phyloP scores from a whole-genome alignment of 2,888 invertebrate genomes.

The Trachelus troglodyta region DNA sequence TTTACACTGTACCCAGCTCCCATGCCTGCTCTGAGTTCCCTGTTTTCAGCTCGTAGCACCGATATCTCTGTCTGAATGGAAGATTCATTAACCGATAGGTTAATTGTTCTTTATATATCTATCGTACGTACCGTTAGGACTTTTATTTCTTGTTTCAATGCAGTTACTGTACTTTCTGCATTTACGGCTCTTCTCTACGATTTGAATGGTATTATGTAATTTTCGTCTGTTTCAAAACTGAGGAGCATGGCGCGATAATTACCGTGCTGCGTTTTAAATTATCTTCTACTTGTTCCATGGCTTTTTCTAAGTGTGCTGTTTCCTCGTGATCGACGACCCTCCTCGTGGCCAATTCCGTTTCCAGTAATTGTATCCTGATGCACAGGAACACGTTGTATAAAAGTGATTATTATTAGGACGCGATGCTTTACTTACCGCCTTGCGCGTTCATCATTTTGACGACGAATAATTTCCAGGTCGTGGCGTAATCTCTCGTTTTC shows the following conservation, averaged over 20 bases:
- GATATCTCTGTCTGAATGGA: slow-evolving; percentile 67
- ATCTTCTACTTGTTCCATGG: slow-evolving; percentile 72
- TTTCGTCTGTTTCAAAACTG: slow-evolving; percentile 2
- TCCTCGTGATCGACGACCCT: slow-evolving; percentile 70
- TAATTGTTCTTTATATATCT: neutral
- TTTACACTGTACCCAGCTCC: slow-evolving; percentile 66
- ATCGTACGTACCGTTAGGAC: slow-evolving; percentile 72
- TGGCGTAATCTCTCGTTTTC: slow-evolving; percentile 69
- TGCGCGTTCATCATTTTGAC: slow-evolving; percentile 69
- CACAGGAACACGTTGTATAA: slow-evolving; percentile 38
- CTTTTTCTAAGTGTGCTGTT: slow-evolving; percentile 69
- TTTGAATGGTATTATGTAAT: slow-evolving; percentile 7
- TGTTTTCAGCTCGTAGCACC: slow-evolving; percentile 69
- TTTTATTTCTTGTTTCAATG: slow-evolving; percentile 78
- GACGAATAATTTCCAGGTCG: slow-evolving; percentile 70
- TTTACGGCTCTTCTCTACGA: slow-evolving; percentile 72
- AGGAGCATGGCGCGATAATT: slow-evolving; percentile 38
- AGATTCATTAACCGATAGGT: neutral
- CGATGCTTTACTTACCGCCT: slow-evolving; percentile 50
- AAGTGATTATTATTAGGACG: neutral
- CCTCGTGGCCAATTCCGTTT: slow-evolving; percentile 69
- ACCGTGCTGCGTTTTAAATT: slow-evolving; percentile 72
- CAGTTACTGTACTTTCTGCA: slow-evolving; percentile 73
- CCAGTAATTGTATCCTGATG: slow-evolving; percentile 68
- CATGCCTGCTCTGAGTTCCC: slow-evolving; percentile 65